Evolutionary conservation across 1,140 invertebrate species (phyloP), one percentile per base, ranked within the genome.

Genomic region (Melipona quadrifasciata): DNA sequence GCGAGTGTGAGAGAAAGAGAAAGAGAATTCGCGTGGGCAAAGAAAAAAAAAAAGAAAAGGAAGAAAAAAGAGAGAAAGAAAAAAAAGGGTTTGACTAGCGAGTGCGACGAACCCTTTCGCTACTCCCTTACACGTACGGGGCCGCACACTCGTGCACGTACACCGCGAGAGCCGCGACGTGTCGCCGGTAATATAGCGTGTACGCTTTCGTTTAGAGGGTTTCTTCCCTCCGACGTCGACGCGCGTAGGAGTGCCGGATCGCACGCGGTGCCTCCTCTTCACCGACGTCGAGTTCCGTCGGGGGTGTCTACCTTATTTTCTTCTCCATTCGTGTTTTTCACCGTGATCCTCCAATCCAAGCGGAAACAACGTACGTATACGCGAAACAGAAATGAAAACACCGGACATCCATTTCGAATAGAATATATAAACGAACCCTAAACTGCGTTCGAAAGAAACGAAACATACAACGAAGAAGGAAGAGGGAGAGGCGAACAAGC

Each of bases 161-260:
- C 39, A 65, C 47, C 72, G 51, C 24, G 55, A 73, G 65, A 70
- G 74, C 74, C 27, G 34, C 73, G 81, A 76, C 87, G 81, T 85
- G 77, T 89, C 81, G 80, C 58, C 85, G 82, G 65, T 88, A 85
- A 88, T 86, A 88, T 73, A 79, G 65, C 75, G 76, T 84, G 82
- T 86, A 83, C 88, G 82, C 75, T 89, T 89, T 82, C 85, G 87
- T 89, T 90, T 89, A 79, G 79, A 90, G 87, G 88, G 88, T 87
- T 90, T 90, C 88, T 87, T 90, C 87, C 85, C 87, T 89, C 80
- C 82, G 74, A 80, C 81, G 85, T 57, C 51, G 67, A 58, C 65
- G 73, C 75, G 80, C 58, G 77, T 58, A 78, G 55, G 65, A 70
- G 82, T 72, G 82, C 81, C 61, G 64, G 51, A 55, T 76, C 65